phyloP scores from a whole-genome alignment of 35 echinoderm and acorn worm genomes.

The Heliocidaris erythrogramma region DNA sequence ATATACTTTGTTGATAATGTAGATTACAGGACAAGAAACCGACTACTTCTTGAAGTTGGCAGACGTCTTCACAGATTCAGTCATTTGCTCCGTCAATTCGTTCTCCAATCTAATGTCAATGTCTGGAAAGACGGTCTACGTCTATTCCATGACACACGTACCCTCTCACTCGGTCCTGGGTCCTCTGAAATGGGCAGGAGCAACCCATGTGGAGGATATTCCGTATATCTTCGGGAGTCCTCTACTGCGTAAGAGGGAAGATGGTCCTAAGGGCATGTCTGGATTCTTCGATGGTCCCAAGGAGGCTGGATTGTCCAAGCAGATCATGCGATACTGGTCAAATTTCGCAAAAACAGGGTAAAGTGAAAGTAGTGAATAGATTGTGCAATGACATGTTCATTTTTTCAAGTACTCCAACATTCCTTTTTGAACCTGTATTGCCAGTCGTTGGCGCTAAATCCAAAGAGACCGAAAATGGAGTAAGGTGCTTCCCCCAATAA shows the following conservation, averaged over 20 bases:
- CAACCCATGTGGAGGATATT: constrained; percentile 31
- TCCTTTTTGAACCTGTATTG: too few species aligned
- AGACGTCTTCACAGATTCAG: not conserved
- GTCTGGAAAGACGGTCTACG: constrained; percentile 4
- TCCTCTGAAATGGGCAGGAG: not conserved
- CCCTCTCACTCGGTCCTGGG: constrained; percentile 13
- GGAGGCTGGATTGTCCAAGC: not conserved
- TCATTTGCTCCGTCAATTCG: not conserved
- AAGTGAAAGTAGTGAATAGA: not conserved
- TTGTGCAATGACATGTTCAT: too few species aligned
- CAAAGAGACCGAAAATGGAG: not conserved
- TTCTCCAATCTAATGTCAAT: not conserved
- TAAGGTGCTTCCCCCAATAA: too few species aligned
- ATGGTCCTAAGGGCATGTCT: not conserved
- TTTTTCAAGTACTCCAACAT: not conserved
- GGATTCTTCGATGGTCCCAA: not conserved
- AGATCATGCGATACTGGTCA: constrained; percentile 37
- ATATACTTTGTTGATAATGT: too few species aligned
- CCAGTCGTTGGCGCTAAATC: too few species aligned
- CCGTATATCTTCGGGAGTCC: constrained; percentile 33
- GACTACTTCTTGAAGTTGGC: not conserved
- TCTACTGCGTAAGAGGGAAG: not conserved
- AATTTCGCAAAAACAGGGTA: constrained; percentile 44
- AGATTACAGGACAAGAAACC: not conserved
- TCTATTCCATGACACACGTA: constrained; percentile 13